phyloP scores from a whole-genome alignment of 2,113 vertebrate species.

The Steatornis caripensis region DNA sequence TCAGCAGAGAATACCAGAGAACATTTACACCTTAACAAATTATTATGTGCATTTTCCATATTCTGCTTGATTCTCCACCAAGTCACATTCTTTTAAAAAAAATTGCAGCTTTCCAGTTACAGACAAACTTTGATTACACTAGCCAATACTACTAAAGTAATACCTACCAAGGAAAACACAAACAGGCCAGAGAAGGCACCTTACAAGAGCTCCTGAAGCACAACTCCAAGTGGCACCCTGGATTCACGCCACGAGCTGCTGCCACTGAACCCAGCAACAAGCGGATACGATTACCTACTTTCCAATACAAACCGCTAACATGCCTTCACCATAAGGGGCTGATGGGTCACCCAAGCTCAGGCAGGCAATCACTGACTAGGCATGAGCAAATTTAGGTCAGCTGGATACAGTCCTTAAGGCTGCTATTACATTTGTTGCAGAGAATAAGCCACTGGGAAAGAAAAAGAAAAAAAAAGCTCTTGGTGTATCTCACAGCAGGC shows the following conservation, averaged over 20 bases:
- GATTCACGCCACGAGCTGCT: neutral
- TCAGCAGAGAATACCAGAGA: neutral
- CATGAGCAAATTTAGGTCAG: neutral
- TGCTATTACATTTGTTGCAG: neutral
- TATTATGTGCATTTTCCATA: neutral
- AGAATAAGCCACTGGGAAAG: neutral
- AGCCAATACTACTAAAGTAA: neutral
- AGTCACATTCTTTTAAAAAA: neutral
- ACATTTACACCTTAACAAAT: neutral
- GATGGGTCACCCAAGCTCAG: neutral
- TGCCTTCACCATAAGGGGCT: neutral
- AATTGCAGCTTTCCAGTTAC: neutral
- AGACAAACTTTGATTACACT: neutral
- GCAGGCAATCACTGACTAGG: neutral
- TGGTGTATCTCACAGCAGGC: neutral
- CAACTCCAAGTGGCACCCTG: fast-evolving
- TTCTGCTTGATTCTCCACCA: neutral
- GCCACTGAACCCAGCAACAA: neutral
- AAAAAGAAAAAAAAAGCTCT: neutral
- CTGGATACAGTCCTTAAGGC: neutral
- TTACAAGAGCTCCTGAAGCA: neutral
- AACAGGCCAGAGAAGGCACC: neutral
- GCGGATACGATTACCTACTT: fast-evolving
- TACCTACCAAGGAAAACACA: neutral
- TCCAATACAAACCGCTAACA: neutral